phyloP scores from a whole-genome alignment of 2,113 vertebrate genomes.

The Daubentonia madagascariensis region DNA sequence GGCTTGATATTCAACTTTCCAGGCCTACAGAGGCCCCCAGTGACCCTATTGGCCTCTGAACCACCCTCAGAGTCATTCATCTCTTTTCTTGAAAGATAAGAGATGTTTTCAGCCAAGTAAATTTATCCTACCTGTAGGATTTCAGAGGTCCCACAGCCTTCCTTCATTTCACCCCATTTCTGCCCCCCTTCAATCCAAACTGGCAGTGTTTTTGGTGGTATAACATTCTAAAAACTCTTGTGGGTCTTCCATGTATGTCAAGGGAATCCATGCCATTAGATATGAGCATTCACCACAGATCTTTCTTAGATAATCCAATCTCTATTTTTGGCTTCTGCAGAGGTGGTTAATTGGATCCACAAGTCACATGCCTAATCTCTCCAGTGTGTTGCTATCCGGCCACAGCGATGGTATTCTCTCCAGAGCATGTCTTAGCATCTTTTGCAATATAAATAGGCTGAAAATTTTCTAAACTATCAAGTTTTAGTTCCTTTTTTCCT shows the following conservation, averaged over 20 bases:
- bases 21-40: background rate
- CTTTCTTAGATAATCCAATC: background rate
- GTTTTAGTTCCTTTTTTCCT: background rate
- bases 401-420: background rate
- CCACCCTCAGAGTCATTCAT: background rate
- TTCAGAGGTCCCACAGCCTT: background rate
- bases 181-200: background rate
- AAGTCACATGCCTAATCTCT: background rate
- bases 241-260: background rate
- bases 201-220: background rate
- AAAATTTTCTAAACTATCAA: background rate
- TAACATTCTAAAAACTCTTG: background rate
- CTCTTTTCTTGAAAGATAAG: background rate
- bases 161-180: background rate
- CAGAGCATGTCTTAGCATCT: background rate
- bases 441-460: background rate
- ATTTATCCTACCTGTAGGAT: background rate
- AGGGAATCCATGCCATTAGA: background rate
- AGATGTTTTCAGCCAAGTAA: background rate
- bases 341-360: background rate
- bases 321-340: background rate
- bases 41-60: background rate
- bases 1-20: background rate
- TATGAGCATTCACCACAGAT: background rate
- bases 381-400: no score